Conservation (phyloP, 2,888 invertebrate genomes). For the Drosophila fungiperda region DNA sequence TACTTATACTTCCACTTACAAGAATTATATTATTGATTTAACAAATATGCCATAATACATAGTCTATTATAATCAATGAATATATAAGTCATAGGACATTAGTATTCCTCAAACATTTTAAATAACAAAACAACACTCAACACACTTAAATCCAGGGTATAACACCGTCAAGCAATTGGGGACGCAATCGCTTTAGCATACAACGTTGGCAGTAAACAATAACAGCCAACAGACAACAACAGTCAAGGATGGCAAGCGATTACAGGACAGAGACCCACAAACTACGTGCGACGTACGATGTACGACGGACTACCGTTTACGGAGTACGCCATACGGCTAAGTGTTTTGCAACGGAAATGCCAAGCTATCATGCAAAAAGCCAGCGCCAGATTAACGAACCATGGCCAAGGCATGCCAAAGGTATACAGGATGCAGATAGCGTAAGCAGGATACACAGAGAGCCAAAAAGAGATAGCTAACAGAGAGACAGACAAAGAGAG, state of each 20-base stretch:
- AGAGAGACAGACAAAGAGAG: slow-evolving; percentile 10
- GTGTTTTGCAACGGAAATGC: slow-evolving; percentile 80
- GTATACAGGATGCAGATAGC: slow-evolving; percentile 50
- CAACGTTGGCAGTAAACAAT: slow-evolving; percentile 68
- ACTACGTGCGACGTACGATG: slow-evolving; percentile 8
- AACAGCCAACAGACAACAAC: slow-evolving; percentile 62
- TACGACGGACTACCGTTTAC: slow-evolving; percentile 35
- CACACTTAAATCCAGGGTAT: slow-evolving; percentile 39
- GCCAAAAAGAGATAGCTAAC: not conserved
- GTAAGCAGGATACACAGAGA: slow-evolving; percentile 1
- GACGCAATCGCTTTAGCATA: slow-evolving; percentile 24
- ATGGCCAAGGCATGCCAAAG: slow-evolving; percentile 76
- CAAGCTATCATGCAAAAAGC: slow-evolving; percentile 79
- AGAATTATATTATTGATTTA: not conserved
- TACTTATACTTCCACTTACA: not conserved
- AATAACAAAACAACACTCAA: not conserved
- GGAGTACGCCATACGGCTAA: slow-evolving; percentile 59
- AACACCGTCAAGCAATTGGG: slow-evolving; percentile 21
- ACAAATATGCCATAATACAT: too few relatives aligned
- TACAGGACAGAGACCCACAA: slow-evolving; percentile 58
- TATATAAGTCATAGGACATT: not conserved
- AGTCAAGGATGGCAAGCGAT: slow-evolving; percentile 65
- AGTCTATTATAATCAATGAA: too few relatives aligned
- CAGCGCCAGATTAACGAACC: slow-evolving; percentile 79
- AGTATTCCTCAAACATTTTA: not conserved